phyloP scores from a whole-genome alignment of 2,797 vertebrate species.

The Muscicapa striata region DNA sequence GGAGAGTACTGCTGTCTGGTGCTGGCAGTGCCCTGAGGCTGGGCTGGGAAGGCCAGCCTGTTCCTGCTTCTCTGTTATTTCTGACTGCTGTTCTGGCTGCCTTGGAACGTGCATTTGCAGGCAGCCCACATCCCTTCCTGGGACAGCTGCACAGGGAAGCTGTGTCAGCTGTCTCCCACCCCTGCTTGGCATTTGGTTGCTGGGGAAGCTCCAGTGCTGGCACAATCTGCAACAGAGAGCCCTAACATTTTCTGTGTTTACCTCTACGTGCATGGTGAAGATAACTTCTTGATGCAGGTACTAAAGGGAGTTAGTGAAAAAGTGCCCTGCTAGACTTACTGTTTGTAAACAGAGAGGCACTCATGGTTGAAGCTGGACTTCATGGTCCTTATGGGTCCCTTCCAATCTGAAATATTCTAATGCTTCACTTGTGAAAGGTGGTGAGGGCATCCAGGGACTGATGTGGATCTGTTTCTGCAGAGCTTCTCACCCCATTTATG shows the following conservation, averaged over 20 bases:
- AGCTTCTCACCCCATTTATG: background rate
- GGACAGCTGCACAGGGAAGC: background rate
- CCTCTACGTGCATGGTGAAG: background rate
- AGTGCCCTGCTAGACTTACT: background rate
- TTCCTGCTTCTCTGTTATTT: background rate
- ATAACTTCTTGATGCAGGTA: background rate
- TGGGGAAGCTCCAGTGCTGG: background rate
- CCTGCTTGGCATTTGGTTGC: background rate
- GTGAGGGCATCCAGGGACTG: background rate
- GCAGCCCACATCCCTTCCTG: background rate
- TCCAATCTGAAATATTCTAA: background rate
- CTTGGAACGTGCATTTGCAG: fast-evolving
- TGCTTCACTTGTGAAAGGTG: background rate
- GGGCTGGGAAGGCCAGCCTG: background rate
- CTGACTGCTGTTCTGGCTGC: background rate
- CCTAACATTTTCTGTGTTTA: background rate
- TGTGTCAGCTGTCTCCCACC: fast-evolving
- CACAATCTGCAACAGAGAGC: background rate
- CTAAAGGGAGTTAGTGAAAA: background rate
- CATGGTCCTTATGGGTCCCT: background rate
- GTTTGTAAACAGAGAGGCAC: background rate
- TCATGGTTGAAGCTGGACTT: background rate
- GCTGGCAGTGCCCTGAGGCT: background rate
- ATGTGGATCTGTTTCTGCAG: background rate
- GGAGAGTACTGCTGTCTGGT: background rate